Conservation (phyloP, 2,113 vertebrate species). For the Mus spicilegus region DNA sequence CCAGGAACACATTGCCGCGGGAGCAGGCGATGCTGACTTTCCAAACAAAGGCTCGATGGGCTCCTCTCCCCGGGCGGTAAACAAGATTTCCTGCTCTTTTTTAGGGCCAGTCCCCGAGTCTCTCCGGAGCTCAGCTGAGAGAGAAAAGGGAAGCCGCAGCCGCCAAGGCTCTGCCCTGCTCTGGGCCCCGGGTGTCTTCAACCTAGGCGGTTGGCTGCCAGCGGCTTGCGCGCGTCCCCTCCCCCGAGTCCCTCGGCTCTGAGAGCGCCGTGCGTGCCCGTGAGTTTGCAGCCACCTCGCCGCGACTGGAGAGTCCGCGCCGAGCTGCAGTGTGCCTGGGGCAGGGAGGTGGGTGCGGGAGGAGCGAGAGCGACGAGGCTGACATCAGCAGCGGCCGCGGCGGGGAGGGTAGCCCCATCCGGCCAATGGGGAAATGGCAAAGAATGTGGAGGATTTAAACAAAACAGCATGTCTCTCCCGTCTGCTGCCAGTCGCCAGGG, state of each 20-base stretch:
- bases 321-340: conserved; percentile 79
- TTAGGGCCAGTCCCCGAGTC: conserved; percentile 63
- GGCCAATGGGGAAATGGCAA: conserved; percentile 84
- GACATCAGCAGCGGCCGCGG: conserved; percentile 87
- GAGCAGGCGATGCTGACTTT: conserved; percentile 77
- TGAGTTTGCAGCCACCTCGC: conserved; percentile 75
- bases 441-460: conserved; percentile 84
- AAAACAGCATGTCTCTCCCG: conserved; percentile 77
- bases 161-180: conserved; percentile 39
- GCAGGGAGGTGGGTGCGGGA: conserved; percentile 77
- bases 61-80: conserved; percentile 76
- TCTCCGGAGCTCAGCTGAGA: conserved; percentile 61
- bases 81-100: conserved; percentile 80
- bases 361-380: conserved; percentile 77
- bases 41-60: conserved; percentile 85
- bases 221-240: conserved; percentile 68
- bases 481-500: conserved; percentile 51
- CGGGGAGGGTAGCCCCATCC: conserved; percentile 84
- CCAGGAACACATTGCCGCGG: conserved; percentile 71
- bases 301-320: conserved; percentile 62
- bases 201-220: conserved; percentile 50
- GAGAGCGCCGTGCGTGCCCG: conserved; percentile 72
- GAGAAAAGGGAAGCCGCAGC: conserved; percentile 59
- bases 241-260: conserved; percentile 57
- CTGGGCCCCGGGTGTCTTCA: conserved; percentile 63